These are phyloP conservation scores for Drosophila gunungcola DNA, from an alignment of 1,140 invertebrate genomes.

Conservation along the genomic window DNA sequence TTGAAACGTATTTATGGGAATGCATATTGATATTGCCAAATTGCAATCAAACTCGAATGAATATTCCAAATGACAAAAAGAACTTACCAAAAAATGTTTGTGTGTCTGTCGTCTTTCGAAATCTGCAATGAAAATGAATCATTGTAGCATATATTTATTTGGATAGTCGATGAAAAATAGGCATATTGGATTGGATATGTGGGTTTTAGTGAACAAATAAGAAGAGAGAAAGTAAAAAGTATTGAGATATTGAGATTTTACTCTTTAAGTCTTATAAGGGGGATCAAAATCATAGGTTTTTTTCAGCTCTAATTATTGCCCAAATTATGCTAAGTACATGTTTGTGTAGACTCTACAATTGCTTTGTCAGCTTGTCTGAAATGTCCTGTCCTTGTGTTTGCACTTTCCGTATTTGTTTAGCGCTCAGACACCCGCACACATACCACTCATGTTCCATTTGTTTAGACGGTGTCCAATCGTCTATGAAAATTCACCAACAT, in stretches of 20 bases:
- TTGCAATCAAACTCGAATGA: slow-evolving; percentile 54
- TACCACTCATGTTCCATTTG: slow-evolving; percentile 48
- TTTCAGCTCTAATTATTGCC: slow-evolving; percentile 58
- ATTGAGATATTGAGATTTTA: too few species aligned
- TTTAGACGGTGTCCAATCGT: slow-evolving; percentile 80
- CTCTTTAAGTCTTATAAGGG: too few species aligned
- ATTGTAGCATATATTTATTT: slow-evolving; percentile 12
- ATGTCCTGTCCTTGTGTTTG: slow-evolving; percentile 20
- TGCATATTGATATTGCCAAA: slow-evolving; percentile 68
- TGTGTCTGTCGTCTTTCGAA: slow-evolving; percentile 1
- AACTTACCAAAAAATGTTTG: slow-evolving; percentile 25
- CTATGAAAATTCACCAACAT: slow-evolving; percentile 75
- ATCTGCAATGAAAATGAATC: slow-evolving; percentile 39
- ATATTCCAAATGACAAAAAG: slow-evolving; percentile 32
- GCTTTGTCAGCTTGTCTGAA: slow-evolving; percentile 22
- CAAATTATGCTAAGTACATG: slow-evolving; percentile 70
- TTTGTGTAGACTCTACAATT: slow-evolving; percentile 28
- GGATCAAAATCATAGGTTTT: neutral
- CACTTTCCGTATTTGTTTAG: slow-evolving; percentile 54
- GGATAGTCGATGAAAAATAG: neutral
- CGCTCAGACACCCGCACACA: slow-evolving; percentile 11
- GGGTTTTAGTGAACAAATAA: too few species aligned
- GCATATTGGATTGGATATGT: too few species aligned
- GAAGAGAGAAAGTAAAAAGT: too few species aligned
- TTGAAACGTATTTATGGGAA: slow-evolving; percentile 70